phyloP scores from a whole-genome alignment of 2,797 vertebrate species.

The Xyrichtys novacula region DNA sequence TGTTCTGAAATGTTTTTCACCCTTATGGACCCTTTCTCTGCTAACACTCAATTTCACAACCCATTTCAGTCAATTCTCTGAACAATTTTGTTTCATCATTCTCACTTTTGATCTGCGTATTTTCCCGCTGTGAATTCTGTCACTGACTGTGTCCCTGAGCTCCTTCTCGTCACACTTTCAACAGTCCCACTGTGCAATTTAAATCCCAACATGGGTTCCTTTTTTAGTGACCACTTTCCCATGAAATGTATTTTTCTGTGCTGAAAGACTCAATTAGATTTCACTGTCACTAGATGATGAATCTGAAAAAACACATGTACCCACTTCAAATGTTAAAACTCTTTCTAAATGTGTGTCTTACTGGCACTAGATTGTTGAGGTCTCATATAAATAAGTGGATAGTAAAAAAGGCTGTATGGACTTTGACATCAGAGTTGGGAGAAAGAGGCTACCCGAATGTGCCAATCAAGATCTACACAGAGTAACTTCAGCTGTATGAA shows the following conservation, averaged over 20 bases:
- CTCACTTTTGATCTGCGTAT: constrained; percentile 54
- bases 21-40: constrained; percentile 24
- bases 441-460: background rate
- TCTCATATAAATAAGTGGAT: background rate
- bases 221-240: constrained; percentile 24
- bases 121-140: constrained; percentile 62
- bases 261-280: constrained; percentile 10
- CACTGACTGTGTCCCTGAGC: constrained; percentile 50
- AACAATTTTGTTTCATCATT: constrained; percentile 67
- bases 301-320: background rate
- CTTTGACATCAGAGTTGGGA: background rate
- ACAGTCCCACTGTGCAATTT: constrained; percentile 47
- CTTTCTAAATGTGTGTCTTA: background rate
- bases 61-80: constrained; percentile 60
- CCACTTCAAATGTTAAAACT: no score
- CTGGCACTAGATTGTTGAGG: background rate
- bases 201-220: constrained; percentile 37
- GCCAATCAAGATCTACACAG: no score
- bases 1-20: constrained; percentile 34
- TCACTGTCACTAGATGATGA: background rate
- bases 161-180: constrained; percentile 60
- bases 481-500: no score
- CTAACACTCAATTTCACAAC: constrained; percentile 62
- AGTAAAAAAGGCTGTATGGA: background rate
- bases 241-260: constrained; percentile 22